Conservation (phyloP, 2,888 invertebrate genomes). For the Drosophila silvestris region DNA sequence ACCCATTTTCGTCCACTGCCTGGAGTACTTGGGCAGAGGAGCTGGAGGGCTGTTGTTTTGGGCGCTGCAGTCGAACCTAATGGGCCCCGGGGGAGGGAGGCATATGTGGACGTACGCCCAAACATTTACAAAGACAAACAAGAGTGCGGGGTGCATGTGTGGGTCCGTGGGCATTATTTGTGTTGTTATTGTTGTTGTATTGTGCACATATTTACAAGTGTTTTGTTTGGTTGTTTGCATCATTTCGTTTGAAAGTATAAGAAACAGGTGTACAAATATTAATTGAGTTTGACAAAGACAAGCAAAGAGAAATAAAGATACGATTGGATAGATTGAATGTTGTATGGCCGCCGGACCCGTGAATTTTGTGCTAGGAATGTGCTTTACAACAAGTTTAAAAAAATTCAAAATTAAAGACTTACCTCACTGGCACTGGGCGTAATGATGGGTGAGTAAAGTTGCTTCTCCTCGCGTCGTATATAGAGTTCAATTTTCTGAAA, state of each 20-base stretch:
- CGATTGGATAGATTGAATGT: conserved; percentile 14
- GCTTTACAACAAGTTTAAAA: conserved; percentile 27
- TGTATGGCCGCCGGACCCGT: conserved; percentile 18
- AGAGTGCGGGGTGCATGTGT: conserved; percentile 61
- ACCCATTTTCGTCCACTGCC: conserved; percentile 57
- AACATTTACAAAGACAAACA: conserved; percentile 78
- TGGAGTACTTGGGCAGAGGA: conserved; percentile 39
- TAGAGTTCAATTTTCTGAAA: conserved; percentile 83
- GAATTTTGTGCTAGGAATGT: conserved; percentile 25
- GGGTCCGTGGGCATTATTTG: conserved; percentile 46
- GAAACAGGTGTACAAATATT: conserved; percentile 80
- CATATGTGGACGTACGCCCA: conserved; percentile 27
- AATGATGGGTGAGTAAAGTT: conserved; percentile 77
- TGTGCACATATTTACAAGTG: conserved; percentile 47
- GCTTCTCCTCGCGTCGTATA: conserved; percentile 80
- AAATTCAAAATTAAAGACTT: conserved; percentile 53
- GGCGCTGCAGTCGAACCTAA: conserved; percentile 68
- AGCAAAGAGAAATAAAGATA: conserved; percentile 23
- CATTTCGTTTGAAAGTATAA: conserved; percentile 76
- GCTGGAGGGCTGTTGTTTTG: conserved; percentile 53
- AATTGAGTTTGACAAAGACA: conserved; percentile 71
- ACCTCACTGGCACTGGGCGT: conserved; percentile 79
- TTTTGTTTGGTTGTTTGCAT: conserved; percentile 57
- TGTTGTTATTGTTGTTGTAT: conserved; percentile 37
- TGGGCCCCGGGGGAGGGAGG: conserved; percentile 23